Evolutionary conservation across 2,888 invertebrate genomes (phyloP), one percentile per base, ranked within the genome.

Genomic region (Quadroppia sp.): DNA sequence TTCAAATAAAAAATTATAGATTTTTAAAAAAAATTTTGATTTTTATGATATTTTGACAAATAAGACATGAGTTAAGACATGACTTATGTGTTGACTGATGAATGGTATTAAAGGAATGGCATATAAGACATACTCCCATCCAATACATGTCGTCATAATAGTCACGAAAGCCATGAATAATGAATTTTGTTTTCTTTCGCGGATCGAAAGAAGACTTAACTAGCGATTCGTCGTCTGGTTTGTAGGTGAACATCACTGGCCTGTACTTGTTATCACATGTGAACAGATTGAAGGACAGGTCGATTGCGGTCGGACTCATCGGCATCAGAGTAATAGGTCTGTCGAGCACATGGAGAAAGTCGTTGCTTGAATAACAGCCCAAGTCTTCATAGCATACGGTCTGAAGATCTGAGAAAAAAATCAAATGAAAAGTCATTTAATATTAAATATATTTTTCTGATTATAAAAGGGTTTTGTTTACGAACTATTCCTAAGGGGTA

Each of bases 91-190:
- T n/a, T n/a, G 6, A 36, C 4, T 36, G 36, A 36, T 36, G 9
- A 36, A 4, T 7, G 4, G 4, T 9, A 36, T 9, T 36, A 4
- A 36, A 36, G 36, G 4, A 9, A 36, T 36, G 36, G 36, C 36
- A 36, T n/a, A n/a, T 9, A 61, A 15, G n/a, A n/a, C 74, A 36
- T 59, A 74, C 71, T 3, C 75, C 75, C 75, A 75, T 75, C 75
- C 75, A 75, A 42, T 75, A 48, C 71, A 75, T 71, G 28, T 75
- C 74, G 50, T 75, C 71, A 32, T 73, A 75, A 67, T 36, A 61
- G 61, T 69, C 71, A n/a, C 36, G 61, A 36, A 71, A 75, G 28
- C 75, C 75, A 48, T 75, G 75, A 23, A 75, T 56, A 23, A 75
- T 74, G 25, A 75, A 73, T 67, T 74, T 74, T 0, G 71, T 73